Evolutionary conservation across 2,113 vertebrate genomes (phyloP), one percentile per base, ranked within the genome.

Genomic region (Ochotona princeps): DNA sequence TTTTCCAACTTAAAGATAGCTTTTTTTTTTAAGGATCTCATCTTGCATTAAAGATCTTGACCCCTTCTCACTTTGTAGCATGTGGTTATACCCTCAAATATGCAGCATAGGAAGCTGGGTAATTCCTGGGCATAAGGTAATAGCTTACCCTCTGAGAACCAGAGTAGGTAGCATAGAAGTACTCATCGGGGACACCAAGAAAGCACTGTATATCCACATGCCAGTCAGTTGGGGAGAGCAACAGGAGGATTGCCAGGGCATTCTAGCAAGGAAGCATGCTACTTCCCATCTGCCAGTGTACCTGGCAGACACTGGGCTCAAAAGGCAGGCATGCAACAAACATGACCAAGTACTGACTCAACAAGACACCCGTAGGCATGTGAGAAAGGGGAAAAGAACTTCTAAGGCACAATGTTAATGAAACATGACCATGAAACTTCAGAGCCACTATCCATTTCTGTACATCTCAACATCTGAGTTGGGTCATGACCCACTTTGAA

Each of bases 391-490:
- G 9, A 32, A 81, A 11, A 44, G 63, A 26, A 51, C 67, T 49
- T 91, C 66, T 91, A 6, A 63, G 73, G 74, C 63, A 90, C 28
- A 47, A 66, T 17, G 7, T 8, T 79, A 90, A 93, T 87, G 35
- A 87, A 83, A 90, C 79, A 49, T 80, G 82, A 72, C 26, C 32
- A 85, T 60, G 88, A 90, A 87, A 89, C 89, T 79, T 80, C 66
- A 89, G 95, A 98, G 98, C 98, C 98, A 98, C 96, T 98, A 97
- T 97, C 97, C 98, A 98, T 97, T 97, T 97, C 63, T n/a, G 92
- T 63, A 32, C 0, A 0, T 32, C 76, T 69, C 28, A 11, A 91
- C 57, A 86, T 95, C 66, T 35, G n/a, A 82, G 47, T 26, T 57
- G 18, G 74, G n/a, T 14, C 44, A 47, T 38, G 63, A 79, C 20